phyloP scores from a whole-genome alignment of 2,113 vertebrate species.

The Mesocricetus auratus region DNA sequence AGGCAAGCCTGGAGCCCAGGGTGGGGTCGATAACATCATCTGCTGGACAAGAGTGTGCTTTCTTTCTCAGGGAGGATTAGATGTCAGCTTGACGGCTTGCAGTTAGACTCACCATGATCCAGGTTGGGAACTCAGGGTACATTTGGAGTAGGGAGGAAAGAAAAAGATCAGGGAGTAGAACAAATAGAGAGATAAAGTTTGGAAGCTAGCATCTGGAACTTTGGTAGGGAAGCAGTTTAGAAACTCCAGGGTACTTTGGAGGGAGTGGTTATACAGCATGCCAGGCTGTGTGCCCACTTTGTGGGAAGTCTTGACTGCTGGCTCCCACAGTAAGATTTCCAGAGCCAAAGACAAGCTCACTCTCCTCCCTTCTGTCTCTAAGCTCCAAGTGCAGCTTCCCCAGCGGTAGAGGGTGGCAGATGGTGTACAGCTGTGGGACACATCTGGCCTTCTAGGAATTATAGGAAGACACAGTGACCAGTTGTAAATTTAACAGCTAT shows the following conservation, averaged over 20 bases:
- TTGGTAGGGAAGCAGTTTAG: not conserved
- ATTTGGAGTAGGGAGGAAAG: not conserved
- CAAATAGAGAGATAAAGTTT: not conserved
- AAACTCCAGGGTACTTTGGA: slow-evolving; percentile 5
- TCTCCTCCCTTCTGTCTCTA: not conserved
- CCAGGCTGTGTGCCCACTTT: slow-evolving; percentile 44
- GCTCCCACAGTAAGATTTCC: slow-evolving; percentile 5
- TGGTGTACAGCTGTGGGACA: slow-evolving; percentile 70
- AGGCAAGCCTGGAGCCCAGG: slow-evolving; percentile 55
- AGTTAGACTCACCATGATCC: slow-evolving; percentile 24
- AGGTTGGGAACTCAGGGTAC: slow-evolving; percentile 13
- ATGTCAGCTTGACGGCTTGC: slow-evolving; percentile 24
- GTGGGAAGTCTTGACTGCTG: slow-evolving; percentile 52
- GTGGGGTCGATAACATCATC: slow-evolving; percentile 71
- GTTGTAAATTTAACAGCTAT: slow-evolving; percentile 46
- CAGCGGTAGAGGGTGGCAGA: slow-evolving; percentile 62
- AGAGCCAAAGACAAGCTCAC: not conserved
- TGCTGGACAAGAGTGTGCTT: slow-evolving; percentile 41
- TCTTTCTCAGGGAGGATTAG: slow-evolving; percentile 56
- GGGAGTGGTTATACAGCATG: not conserved
- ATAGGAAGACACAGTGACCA: slow-evolving; percentile 37
- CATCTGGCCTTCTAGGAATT: slow-evolving; percentile 43
- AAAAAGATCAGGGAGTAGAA: not conserved
- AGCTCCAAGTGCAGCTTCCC: slow-evolving; percentile 53
- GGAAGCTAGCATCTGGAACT: not conserved